phyloP scores from a whole-genome alignment of 2,888 invertebrate genomes.

The Heliconius erato region DNA sequence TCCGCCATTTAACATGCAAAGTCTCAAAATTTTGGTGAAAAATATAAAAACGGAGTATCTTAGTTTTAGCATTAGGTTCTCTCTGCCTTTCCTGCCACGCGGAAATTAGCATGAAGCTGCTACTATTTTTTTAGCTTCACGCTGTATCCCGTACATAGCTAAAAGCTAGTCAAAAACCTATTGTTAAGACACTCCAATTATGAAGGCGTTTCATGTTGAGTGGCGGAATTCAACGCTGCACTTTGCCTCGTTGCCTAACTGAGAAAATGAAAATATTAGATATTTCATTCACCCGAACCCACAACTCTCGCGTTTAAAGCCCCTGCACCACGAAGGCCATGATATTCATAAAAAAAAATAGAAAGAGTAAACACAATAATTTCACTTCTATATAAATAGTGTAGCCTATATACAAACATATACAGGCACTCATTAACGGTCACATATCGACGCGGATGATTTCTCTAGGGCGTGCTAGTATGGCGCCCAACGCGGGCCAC shows the following conservation, averaged over 20 bases:
- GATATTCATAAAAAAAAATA: not conserved
- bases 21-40: no score
- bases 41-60: no score
- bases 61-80: no score
- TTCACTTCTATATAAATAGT: conserved; percentile 33
- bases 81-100: no score
- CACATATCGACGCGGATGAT: conserved; percentile 73
- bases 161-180: not conserved
- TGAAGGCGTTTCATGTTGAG: not conserved
- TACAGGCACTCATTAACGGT: conserved; percentile 56
- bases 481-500: conserved; percentile 64
- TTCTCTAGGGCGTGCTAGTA: conserved; percentile 74
- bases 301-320: not conserved
- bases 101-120: no score
- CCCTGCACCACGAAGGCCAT: not conserved
- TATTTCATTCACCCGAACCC: not conserved
- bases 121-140: no score
- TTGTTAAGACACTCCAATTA: not conserved
- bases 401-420: conserved; percentile 17
- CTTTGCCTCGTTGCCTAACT: not conserved
- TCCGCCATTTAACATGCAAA: no score
- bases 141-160: not conserved
- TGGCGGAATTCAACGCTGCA: not conserved
- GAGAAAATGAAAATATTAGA: not conserved
- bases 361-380: not conserved